These are phyloP conservation scores for Tiliacea citrago DNA, from an alignment of 2,888 invertebrate species.

Conservation along the genomic window DNA sequence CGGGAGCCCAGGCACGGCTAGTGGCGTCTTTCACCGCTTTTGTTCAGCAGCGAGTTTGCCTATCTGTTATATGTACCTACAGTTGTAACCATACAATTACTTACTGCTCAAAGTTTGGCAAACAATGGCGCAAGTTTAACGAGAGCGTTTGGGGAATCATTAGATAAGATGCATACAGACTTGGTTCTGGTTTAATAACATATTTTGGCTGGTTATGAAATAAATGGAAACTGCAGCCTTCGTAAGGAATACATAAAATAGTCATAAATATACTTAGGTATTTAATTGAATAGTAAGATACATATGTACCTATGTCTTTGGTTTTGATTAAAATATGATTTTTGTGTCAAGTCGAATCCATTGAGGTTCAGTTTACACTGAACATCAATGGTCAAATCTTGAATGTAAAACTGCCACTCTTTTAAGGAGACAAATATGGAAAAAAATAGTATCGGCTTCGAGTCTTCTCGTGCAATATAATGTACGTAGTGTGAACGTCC, in stretches of 20 bases:
- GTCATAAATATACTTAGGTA: background rate
- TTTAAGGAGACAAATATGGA: background rate
- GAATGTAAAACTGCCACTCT: background rate
- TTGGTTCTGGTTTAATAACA: conserved; percentile 26
- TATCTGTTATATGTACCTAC: conserved; percentile 26
- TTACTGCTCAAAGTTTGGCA: conserved; percentile 43
- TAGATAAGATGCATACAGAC: conserved; percentile 56
- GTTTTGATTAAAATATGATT: background rate
- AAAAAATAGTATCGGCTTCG: background rate
- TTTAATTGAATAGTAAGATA: background rate
- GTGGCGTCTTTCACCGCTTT: conserved; percentile 11
- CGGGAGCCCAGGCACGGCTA: background rate
- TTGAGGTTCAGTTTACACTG: no score
- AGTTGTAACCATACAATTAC: conserved; percentile 41
- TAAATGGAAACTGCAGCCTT: conserved; percentile 12
- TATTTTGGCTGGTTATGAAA: conserved; percentile 16
- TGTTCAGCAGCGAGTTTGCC: conserved; percentile 25
- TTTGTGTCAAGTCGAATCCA: background rate
- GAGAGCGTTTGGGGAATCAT: conserved; percentile 59
- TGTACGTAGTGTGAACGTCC: conserved; percentile 5
- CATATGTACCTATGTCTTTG: background rate
- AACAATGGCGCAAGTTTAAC: conserved; percentile 56
- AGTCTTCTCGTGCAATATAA: conserved; percentile 7
- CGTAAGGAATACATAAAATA: background rate
- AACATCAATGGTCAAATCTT: no score